Evolutionary conservation across 2,797 vertebrate genomes (phyloP).

Genomic region (Psittacula derbiana): DNA sequence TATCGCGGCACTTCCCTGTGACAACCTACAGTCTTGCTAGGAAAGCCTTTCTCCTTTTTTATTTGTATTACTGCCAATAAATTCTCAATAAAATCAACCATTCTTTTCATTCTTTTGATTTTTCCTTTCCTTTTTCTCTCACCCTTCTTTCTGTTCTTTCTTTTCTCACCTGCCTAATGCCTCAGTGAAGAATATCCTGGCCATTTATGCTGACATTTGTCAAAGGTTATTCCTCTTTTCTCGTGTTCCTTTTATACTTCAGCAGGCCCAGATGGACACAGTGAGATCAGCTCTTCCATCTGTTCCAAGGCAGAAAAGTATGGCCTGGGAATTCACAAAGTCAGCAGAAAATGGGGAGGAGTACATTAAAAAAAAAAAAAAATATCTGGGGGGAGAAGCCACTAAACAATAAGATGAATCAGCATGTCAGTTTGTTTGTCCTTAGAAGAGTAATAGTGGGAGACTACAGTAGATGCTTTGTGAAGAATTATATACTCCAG

Average conservation of each 20-base stretch:
- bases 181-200: background rate
- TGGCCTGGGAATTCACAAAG: background rate
- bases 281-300: conserved; percentile 1
- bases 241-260: background rate
- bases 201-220: background rate
- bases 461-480: background rate
- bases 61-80: background rate
- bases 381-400: background rate
- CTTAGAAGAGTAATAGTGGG: background rate
- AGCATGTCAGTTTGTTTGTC: background rate
- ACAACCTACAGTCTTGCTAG: background rate
- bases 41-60: background rate
- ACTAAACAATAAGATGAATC: background rate
- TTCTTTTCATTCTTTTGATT: background rate
- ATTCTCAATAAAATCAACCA: background rate
- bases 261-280: background rate
- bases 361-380: background rate
- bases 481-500: background rate
- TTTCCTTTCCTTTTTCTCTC: background rate
- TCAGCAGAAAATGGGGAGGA: conserved; percentile 1
- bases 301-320: conserved; percentile 21
- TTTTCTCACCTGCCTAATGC: background rate
- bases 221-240: background rate
- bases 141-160: background rate
- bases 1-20: background rate